Evolutionary conservation across 2,888 invertebrate genomes (phyloP).

Genomic region (Microctonus brassicae): DNA sequence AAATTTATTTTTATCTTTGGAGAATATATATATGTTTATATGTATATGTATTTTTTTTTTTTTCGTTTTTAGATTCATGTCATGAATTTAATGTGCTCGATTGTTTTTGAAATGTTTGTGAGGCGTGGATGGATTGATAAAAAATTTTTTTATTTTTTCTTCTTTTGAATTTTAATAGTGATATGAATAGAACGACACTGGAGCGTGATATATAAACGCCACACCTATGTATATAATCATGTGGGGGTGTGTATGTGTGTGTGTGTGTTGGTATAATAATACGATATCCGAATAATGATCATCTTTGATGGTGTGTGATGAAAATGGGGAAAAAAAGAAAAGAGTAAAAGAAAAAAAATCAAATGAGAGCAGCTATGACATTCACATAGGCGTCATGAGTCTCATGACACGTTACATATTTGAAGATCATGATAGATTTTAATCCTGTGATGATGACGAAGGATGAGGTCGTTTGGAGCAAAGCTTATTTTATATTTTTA

Average conservation of each 20-base stretch:
- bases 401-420: slow-evolving; percentile 32
- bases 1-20: background rate
- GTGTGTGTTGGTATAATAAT: background rate
- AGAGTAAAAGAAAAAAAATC: slow-evolving; percentile 20
- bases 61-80: background rate
- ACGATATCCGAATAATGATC: slow-evolving; percentile 3
- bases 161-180: background rate
- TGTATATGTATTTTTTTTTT: background rate
- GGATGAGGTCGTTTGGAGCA: background rate
- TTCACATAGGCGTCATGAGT: slow-evolving; percentile 29
- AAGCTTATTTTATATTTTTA: slow-evolving; percentile 33
- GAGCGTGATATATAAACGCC: background rate
- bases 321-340: background rate
- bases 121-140: background rate
- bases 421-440: slow-evolving; percentile 36
- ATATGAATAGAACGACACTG: background rate
- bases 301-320: background rate
- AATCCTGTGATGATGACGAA: slow-evolving; percentile 19
- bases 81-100: background rate
- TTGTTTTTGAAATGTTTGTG: slow-evolving; percentile 1
- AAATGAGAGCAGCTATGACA: background rate
- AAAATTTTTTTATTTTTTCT: background rate
- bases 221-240: background rate
- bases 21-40: background rate
- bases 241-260: background rate